phyloP scores from a whole-genome alignment of 2,113 vertebrate species.

The Aplodontia rufa region DNA sequence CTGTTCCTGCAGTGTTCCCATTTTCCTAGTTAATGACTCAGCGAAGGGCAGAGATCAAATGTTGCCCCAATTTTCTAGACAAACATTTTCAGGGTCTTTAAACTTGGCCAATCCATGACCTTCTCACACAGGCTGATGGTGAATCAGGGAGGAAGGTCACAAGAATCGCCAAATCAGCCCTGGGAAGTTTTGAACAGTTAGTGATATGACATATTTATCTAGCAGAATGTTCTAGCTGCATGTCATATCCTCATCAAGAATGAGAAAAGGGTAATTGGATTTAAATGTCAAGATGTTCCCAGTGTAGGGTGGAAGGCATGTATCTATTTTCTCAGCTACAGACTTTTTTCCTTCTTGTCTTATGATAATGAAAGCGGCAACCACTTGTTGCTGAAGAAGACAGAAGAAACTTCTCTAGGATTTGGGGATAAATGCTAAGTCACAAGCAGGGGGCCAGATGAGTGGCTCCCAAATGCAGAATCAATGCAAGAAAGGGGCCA shows the following conservation, averaged over 20 bases:
- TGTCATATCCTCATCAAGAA: constrained; percentile 83
- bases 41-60: constrained; percentile 60
- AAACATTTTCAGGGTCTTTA: constrained; percentile 54
- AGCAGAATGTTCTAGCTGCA: constrained; percentile 73
- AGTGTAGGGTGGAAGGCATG: constrained; percentile 79
- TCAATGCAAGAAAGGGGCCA: not conserved
- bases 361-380: constrained; percentile 80
- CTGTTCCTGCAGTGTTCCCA: constrained; percentile 72
- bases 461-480: not conserved
- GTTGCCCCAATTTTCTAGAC: constrained; percentile 49
- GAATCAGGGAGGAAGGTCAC: not conserved
- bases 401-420: constrained; percentile 59
- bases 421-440: constrained; percentile 62
- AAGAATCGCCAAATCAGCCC: not conserved
- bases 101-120: not conserved
- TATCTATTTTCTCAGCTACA: constrained; percentile 82
- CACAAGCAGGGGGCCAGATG: constrained; percentile 13
- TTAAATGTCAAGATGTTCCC: constrained; percentile 89
- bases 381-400: constrained; percentile 77
- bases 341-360: constrained; percentile 59
- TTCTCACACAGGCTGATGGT: not conserved
- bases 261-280: constrained; percentile 88
- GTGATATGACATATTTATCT: constrained; percentile 79
- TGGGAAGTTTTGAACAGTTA: constrained; percentile 63
- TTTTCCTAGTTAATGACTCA: constrained; percentile 81